These are phyloP conservation scores for Tanypteryx hageni DNA, from an alignment of 2,888 invertebrate species.

Conservation along the genomic window DNA sequence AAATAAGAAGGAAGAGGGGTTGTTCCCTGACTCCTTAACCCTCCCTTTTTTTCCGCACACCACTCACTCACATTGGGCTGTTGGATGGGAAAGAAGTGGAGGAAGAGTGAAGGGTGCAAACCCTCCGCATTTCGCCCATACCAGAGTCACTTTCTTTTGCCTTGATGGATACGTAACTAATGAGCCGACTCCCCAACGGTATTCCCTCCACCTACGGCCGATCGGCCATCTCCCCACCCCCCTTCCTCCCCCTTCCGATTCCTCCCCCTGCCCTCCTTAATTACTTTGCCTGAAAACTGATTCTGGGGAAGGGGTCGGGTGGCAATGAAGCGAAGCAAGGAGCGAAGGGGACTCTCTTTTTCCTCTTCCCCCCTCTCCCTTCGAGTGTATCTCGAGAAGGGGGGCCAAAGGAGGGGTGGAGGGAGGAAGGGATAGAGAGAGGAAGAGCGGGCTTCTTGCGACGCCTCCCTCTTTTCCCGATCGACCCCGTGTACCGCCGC, in stretches of 20 bases:
- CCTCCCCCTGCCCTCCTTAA: slow-evolving; percentile 43
- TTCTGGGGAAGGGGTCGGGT: slow-evolving; percentile 4
- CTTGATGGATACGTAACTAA: slow-evolving; percentile 49
- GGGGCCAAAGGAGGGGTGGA: slow-evolving; percentile 40
- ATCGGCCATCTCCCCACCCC: not conserved
- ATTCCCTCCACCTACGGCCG: not conserved
- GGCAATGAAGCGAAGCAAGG: not conserved
- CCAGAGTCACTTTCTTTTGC: slow-evolving; percentile 34
- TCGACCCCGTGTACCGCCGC: slow-evolving; percentile 14
- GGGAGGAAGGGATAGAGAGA: slow-evolving; percentile 21
- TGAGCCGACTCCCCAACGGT: slow-evolving; percentile 41
- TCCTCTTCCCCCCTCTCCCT: not conserved
- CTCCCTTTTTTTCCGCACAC: not conserved
- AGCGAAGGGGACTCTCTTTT: not conserved
- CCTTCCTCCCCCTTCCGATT: not conserved
- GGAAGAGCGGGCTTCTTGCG: slow-evolving; percentile 52
- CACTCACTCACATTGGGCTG: not conserved
- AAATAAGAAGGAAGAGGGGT: not conserved
- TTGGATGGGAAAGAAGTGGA: too few relatives aligned
- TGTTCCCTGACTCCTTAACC: not conserved
- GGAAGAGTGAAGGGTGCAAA: too few relatives aligned
- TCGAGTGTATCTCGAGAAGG: not conserved
- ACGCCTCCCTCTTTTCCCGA: slow-evolving; percentile 38
- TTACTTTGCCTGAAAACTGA: slow-evolving; percentile 33
- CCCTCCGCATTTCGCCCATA: not conserved